Percentiles rank a stretch among this genome's conserved stretches.
These are phyloP conservation scores for Alcedo atthis DNA, from an alignment of 2,797 vertebrate genomes.

Conservation along the genomic window DNA sequence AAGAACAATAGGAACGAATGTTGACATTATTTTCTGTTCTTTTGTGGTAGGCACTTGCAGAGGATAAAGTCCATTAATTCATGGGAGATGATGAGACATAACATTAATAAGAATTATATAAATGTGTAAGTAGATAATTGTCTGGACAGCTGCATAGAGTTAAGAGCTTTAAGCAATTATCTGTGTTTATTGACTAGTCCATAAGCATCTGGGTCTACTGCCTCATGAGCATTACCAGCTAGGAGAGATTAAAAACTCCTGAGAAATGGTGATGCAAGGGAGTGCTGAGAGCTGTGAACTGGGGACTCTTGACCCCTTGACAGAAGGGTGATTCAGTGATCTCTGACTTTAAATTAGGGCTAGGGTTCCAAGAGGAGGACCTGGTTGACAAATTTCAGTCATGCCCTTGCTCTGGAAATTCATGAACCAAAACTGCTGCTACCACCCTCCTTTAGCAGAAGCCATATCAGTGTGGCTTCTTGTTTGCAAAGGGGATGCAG, in stretches of 20 bases:
- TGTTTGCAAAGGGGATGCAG: neutral
- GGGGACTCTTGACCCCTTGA: too few relatives aligned
- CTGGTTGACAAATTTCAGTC: neutral
- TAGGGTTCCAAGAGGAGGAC: neutral
- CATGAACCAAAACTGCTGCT: neutral
- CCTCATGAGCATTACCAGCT: neutral
- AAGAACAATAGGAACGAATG: slow-evolving; percentile 28
- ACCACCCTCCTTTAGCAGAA: neutral
- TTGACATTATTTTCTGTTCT: neutral
- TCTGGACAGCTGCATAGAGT: slow-evolving; percentile 2
- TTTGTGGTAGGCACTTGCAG: neutral
- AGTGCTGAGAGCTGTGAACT: neutral
- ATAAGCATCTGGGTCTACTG: neutral
- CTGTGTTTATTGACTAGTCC: slow-evolving; percentile 23
- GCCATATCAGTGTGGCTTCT: neutral
- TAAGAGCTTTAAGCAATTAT: slow-evolving; percentile 38
- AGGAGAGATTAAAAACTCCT: neutral
- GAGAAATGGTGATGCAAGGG: neutral
- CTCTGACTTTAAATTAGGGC: neutral
- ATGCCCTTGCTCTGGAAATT: neutral
- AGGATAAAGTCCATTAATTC: slow-evolving; percentile 6
- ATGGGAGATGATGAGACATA: slow-evolving; percentile 12
- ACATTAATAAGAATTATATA: slow-evolving; percentile 2
- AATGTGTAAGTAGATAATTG: slow-evolving; percentile 41
- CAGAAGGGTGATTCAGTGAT: neutral